Evolutionary conservation across 2,113 vertebrate species (phyloP), one percentile per base, ranked within the genome.

Genomic region (Mesocricetus auratus): DNA sequence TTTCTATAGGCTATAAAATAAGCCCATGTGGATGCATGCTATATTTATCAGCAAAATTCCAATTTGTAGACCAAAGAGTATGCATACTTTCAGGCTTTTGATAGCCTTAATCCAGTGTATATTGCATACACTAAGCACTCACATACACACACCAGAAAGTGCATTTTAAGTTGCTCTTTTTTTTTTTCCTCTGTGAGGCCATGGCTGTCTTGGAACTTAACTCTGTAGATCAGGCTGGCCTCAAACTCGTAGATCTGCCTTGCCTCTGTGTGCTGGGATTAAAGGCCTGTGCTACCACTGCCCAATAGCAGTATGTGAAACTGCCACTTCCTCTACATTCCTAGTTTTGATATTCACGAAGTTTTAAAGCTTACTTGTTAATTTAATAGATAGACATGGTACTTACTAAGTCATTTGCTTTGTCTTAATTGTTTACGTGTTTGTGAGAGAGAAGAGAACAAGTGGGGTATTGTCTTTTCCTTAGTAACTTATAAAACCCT

Each of bases 41-140:
- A 62, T 36, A 0, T 66, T 19, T 58, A 58, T 91, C 31, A 91
- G 77, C 87, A 81, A 96, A 81, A 81, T 89, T 74, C 29, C n/a
- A 97, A 29, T 90, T 86, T 68, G 29, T 74, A 50, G 77, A 24
- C 75, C 56, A 85, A 91, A 87, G 42, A 79, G 5, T 75, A 31
- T 91, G 3, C 33, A 62, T 22, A 82, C 69, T 89, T 95, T 96
- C 91, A 89, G 56, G 50, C 74, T 95, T 94, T 87, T 87, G 68
- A 87, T 53, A 19, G 29, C 26, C 58, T 92, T 90, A 81, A 69
- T 36, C 22, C 87, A 83, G 62, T 95, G 53, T 71, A 88, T 88
- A 47, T 45, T 91, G 60, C 71, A 82, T 19, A 31, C n/a, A 16
- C 50, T 88, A 88, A 50, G 3, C 39, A 64, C 29, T 85, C 13